These are phyloP conservation scores for Sturnus vulgaris DNA, from an alignment of 2,113 vertebrate genomes.

Conservation along the genomic window DNA sequence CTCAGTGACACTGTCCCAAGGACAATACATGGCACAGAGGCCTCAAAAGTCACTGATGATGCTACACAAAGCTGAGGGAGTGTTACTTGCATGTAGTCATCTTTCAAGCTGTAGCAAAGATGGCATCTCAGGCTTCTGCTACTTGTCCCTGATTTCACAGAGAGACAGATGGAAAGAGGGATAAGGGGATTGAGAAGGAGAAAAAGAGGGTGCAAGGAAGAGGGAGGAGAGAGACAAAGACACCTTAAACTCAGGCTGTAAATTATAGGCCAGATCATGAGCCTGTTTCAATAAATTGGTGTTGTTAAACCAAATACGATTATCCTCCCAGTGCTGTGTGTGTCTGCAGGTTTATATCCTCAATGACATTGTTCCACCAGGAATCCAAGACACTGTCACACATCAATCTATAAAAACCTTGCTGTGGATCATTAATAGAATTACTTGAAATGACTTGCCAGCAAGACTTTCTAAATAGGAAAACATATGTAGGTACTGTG, in stretches of 20 bases:
- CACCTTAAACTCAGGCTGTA: constrained; percentile 5
- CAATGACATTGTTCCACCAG: neutral
- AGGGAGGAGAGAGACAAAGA: neutral
- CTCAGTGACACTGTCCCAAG: neutral
- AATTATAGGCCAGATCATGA: neutral
- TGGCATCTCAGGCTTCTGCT: neutral
- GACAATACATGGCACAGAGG: neutral
- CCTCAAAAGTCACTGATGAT: neutral
- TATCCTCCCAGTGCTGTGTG: neutral
- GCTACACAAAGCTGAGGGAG: neutral
- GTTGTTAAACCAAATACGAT: neutral
- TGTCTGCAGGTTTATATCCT: neutral
- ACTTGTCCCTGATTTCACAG: neutral
- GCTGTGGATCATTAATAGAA: constrained; percentile 4
- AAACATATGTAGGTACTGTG: neutral
- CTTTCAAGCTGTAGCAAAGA: neutral
- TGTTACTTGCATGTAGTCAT: neutral
- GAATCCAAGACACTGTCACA: neutral
- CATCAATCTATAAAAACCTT: neutral
- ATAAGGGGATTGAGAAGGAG: neutral
- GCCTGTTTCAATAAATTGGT: constrained; percentile 1
- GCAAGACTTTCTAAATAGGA: constrained; percentile 35
- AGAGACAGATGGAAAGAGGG: neutral
- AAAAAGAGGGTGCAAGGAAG: neutral
- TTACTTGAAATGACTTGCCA: constrained; percentile 39